Percentiles rank a stretch among this genome's conserved stretches.
phyloP scores from a whole-genome alignment of 2,797 vertebrate genomes.

The Chrosomus eos region DNA sequence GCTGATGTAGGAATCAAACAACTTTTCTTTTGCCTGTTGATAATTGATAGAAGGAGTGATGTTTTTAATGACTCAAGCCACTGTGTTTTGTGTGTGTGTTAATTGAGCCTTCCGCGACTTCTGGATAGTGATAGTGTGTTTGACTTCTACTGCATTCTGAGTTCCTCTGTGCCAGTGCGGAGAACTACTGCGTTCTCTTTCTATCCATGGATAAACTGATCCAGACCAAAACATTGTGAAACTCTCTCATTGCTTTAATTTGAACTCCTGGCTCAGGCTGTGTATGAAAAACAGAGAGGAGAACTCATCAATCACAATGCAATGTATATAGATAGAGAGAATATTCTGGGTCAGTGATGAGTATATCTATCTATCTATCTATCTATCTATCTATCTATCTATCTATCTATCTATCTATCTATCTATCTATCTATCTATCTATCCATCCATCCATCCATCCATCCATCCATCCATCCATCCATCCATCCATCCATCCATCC shows the following conservation, averaged over 20 bases:
- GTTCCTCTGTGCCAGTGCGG: background rate
- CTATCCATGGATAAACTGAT: slow-evolving; percentile 70
- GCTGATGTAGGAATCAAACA: background rate
- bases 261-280: slow-evolving; percentile 72
- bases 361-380: too few relatives aligned
- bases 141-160: background rate
- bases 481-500: background rate
- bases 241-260: slow-evolving; percentile 75
- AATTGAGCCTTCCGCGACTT: background rate
- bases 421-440: too few relatives aligned
- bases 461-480: too few relatives aligned
- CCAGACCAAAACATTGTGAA: slow-evolving; percentile 77
- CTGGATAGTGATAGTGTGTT: background rate
- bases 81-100: background rate
- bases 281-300: slow-evolving; percentile 24
- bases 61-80: background rate
- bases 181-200: background rate
- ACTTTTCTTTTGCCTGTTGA: background rate
- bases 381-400: too few relatives aligned
- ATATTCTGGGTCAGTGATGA: background rate
- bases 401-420: too few relatives aligned
- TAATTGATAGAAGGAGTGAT: slow-evolving; percentile 3
- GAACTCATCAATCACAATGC: background rate
- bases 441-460: too few relatives aligned
- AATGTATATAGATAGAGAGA: background rate